Evolutionary conservation across 1,140 invertebrate genomes (phyloP), one percentile per base, ranked within the genome.

Genomic region (Calosoma granatense): DNA sequence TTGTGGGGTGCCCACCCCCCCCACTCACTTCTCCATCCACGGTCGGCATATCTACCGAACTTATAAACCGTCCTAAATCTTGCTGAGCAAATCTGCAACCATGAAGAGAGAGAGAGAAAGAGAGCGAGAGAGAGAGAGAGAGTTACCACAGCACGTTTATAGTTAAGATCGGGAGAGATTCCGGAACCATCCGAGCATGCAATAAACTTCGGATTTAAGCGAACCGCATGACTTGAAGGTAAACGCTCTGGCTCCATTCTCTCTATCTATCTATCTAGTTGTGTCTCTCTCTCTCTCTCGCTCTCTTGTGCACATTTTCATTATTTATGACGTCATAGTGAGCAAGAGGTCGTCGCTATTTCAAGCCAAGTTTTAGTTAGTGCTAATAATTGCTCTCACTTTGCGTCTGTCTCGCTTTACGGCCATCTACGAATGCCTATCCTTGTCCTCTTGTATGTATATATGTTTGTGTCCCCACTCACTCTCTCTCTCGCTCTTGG

Each of bases 301-400:
- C 26, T n/a, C 26, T 6, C 15, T 9, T 47, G 41, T 6, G 41
- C 54, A 55, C 65, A 67, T 67, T 68, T 67, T 69, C 64, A 69
- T 70, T 71, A 71, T 70, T 71, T 71, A 71, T 65, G 70, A 70
- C 64, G 64, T 68, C 65, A 64, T 63, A 64, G 60, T 61, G 57
- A 62, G 61, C 61, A 59, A 20, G 64, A 69, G 67, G 64, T 67
- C 66, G 66, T 65, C 67, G 64, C 67, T 63, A 64, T 64, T 65
- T 65, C 65, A 47, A 47, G 17, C 67, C 67, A 66, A 68, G 67
- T 68, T 68, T 66, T 63, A 67, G 64, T 65, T 65, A 64, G 65
- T 65, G 67, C 65, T 69, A 67, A 69, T 69, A 69, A 69, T 69
- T 67, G 67, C 64, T 67, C 63, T 66, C 60, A 60, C 55, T 15